Conservation (phyloP, 2,113 vertebrate species). For the Meles meles region DNA sequence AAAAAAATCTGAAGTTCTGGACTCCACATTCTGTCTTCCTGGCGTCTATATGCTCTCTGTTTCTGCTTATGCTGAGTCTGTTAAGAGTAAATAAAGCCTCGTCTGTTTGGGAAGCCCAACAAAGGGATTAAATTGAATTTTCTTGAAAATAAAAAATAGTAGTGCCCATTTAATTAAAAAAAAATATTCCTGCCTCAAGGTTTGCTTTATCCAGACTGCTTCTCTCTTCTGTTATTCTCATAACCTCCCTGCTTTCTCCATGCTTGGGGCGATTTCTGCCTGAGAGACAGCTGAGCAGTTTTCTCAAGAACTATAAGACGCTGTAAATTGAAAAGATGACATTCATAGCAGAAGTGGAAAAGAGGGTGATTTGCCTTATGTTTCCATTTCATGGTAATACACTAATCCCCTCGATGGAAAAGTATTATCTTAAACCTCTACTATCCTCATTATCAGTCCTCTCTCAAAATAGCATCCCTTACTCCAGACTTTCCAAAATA, state of each 20-base stretch:
- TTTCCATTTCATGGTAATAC: conserved; percentile 31
- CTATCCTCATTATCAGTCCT: background rate
- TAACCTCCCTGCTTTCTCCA: background rate
- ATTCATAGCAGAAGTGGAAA: background rate
- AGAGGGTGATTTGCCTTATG: background rate
- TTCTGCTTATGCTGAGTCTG: background rate
- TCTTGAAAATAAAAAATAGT: background rate
- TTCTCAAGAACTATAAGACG: background rate
- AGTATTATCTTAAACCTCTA: background rate
- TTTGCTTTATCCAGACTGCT: background rate
- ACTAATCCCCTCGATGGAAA: background rate
- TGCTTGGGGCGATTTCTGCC: background rate
- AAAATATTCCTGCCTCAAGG: background rate
- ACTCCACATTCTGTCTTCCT: background rate
- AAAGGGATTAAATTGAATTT: background rate
- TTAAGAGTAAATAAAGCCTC: background rate
- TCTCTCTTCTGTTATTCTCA: background rate
- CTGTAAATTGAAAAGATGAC: background rate
- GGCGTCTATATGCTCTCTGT: accelerated
- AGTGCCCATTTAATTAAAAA: background rate
- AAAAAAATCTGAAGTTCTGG: background rate
- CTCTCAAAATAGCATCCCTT: background rate
- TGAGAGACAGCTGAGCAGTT: background rate
- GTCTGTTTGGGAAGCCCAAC: background rate
- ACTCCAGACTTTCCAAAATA: background rate